Conservation (phyloP, 2,113 vertebrate genomes). For the Ictalurus furcatus region DNA sequence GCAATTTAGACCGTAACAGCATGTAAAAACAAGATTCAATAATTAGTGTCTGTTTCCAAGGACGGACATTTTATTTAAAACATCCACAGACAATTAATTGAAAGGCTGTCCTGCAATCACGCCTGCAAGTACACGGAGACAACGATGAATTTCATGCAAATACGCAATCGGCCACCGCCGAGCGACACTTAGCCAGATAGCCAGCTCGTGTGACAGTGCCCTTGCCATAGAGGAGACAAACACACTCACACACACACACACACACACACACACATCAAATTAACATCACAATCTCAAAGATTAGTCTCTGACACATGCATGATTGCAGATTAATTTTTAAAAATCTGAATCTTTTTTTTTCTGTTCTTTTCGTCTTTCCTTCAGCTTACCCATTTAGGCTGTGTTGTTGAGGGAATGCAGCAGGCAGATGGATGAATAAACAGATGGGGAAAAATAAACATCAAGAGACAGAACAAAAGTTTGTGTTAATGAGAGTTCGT, state of each 20-base stretch:
- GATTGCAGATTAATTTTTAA: constrained; percentile 68
- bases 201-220: constrained; percentile 53
- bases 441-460: constrained; percentile 55
- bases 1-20: constrained; percentile 73
- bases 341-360: constrained; percentile 16
- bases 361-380: constrained; percentile 41
- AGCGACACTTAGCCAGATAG: constrained; percentile 60
- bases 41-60: constrained; percentile 83
- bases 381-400: constrained; percentile 76
- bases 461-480: constrained; percentile 60
- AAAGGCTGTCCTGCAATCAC: constrained; percentile 76
- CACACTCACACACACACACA: constrained; percentile 60
- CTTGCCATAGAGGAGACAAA: constrained; percentile 60
- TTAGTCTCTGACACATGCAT: constrained; percentile 63
- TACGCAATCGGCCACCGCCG: constrained; percentile 66
- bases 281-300: constrained; percentile 63
- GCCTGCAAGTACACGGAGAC: constrained; percentile 64
- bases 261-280: constrained; percentile 62
- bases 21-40: constrained; percentile 76
- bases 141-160: constrained; percentile 72
- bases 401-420: constrained; percentile 54
- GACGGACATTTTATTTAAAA: constrained; percentile 79
- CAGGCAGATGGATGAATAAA: constrained; percentile 55
- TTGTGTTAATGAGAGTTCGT: constrained; percentile 24
- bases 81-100: constrained; percentile 78